Evolutionary conservation across 1,140 invertebrate genomes (phyloP).

Genomic region (Ectropis grisescens): DNA sequence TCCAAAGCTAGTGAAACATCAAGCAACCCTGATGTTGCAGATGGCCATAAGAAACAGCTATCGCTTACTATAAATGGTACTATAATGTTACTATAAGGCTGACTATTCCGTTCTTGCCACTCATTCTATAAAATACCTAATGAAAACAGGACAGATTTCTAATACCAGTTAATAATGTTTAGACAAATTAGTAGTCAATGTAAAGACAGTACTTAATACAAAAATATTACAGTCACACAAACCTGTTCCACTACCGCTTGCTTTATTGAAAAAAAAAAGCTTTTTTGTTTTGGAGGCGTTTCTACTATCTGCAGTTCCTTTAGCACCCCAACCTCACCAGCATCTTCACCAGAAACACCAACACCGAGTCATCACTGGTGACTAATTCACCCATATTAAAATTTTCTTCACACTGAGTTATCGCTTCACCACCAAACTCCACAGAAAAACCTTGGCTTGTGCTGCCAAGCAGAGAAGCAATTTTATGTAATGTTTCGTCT

Average conservation of each 20-base stretch:
- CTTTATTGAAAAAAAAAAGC: neutral
- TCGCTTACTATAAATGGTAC: too few species aligned
- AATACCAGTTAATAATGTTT: too few species aligned
- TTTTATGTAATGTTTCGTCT: conserved; percentile 9
- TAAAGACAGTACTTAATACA: neutral
- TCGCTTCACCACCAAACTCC: conserved; percentile 9
- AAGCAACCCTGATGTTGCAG: too few species aligned
- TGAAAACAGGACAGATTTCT: too few species aligned
- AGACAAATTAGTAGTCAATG: neutral
- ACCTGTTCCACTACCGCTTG: neutral
- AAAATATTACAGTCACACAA: neutral
- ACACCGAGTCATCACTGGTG: too few species aligned
- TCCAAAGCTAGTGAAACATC: too few species aligned
- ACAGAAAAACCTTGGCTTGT: conserved; percentile 6
- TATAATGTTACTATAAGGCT: too few species aligned
- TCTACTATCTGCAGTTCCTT: neutral
- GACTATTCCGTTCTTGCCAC: too few species aligned
- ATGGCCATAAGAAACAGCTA: too few species aligned
- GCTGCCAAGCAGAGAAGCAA: conserved; percentile 4
- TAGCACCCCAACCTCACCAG: neutral
- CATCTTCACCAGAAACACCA: neutral
- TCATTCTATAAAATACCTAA: too few species aligned
- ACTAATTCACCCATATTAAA: too few species aligned
- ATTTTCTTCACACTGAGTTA: too few species aligned
- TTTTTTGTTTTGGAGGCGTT: neutral